Evolutionary conservation across 2,113 vertebrate genomes (phyloP), one percentile per base, ranked within the genome.

Genomic region (Candoia aspera): DNA sequence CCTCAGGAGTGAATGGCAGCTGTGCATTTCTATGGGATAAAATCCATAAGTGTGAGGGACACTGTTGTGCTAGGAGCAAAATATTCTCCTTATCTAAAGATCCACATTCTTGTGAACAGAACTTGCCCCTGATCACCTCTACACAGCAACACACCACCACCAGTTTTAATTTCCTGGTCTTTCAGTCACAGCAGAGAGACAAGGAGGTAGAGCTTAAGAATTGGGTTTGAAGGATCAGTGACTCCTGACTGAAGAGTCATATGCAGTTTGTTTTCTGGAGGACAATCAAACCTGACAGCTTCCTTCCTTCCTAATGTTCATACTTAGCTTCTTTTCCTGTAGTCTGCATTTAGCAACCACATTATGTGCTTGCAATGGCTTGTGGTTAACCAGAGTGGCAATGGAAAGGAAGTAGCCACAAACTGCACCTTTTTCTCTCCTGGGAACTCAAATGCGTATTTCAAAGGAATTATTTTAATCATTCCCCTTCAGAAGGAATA

Each of bases 201-300:
- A 54, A 86, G 26, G 84, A 68, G 23, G 10, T 19, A 68, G 37
- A 88, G 33, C 2, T 62, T 0, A 13, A 24, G 86, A 55, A 49
- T 4, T 91, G 53, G 86, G 94, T 95, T 55, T 90, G 89, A 86
- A 13, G 29, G 53, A n/a, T 62, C 21, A 85, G 42, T 87, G 85
- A 93, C 0, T 0, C 86, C 86, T 91, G 23, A 90, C 10, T 92
- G 46, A 13, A 55, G 58, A 37, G 26, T 54, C 53, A 17, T 1
- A 53, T 13, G 49, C 85, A 53, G 6, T 84, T 84, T 73, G 62
- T 62, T 57, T 33, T 29, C 84, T 17, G 90, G 94, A 93, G 90
- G 93, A 59, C 79, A 55, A 88, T 64, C 94, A 90, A 93, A 85
- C 90, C 94, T 87, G 92, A 60, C 92, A 93, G 94, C 23, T 93